These are phyloP conservation scores for Trichonephila clavata DNA, from an alignment of 1,140 invertebrate genomes.

Conservation along the genomic window DNA sequence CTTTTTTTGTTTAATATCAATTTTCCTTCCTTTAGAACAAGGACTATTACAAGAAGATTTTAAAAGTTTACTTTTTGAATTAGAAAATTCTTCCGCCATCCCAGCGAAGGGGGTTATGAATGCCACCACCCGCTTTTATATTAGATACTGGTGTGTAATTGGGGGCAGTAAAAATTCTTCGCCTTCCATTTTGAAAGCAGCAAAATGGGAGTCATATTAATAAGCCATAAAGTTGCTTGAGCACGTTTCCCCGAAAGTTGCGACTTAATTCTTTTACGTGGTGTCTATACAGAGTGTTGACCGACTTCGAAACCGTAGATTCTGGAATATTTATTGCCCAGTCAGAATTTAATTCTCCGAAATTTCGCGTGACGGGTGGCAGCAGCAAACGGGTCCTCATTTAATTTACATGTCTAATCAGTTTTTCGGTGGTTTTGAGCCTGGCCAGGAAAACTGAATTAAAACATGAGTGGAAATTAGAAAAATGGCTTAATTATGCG, in stretches of 20 bases:
- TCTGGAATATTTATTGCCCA: constrained; percentile 67
- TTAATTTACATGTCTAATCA: constrained; percentile 71
- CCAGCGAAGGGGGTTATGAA: constrained; percentile 6
- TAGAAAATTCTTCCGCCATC: background rate
- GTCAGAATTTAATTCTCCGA: constrained; percentile 59
- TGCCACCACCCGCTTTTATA: constrained; percentile 3
- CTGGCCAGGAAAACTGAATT: constrained; percentile 9
- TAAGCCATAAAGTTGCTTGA: constrained; percentile 67
- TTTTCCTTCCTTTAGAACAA: background rate
- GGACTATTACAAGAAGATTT: constrained; percentile 5
- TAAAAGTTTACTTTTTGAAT: constrained; percentile 59
- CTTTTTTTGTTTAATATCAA: background rate
- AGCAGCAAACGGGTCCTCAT: background rate
- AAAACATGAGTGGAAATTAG: constrained; percentile 68
- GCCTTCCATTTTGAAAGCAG: background rate
- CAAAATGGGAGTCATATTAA: constrained; percentile 61
- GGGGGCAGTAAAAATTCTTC: background rate
- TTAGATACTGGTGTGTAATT: background rate
- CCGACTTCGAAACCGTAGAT: constrained; percentile 46
- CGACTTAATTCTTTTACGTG: constrained; percentile 49
- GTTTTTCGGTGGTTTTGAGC: constrained; percentile 43
- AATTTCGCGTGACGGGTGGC: constrained; percentile 48
- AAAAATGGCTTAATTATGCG: constrained; percentile 74
- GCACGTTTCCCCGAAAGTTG: constrained; percentile 43
- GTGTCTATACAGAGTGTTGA: constrained; percentile 17